These are phyloP conservation scores for Sanderia malayensis DNA, from an alignment of 30 jellyfish, hydroid and myxozoan species.

Conservation along the genomic window DNA sequence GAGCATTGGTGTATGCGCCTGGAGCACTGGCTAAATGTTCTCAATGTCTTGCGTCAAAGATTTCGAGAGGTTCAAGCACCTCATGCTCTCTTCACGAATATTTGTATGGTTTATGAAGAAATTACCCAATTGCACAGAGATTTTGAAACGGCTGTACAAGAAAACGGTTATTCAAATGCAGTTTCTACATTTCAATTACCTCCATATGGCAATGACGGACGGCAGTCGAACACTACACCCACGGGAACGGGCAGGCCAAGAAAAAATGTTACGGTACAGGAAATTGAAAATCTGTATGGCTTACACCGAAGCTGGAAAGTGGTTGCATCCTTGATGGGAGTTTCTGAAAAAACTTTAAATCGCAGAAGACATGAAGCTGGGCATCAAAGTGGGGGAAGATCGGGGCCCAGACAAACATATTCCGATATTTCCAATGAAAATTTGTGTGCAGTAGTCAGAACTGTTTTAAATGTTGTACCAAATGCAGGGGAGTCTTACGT, in stretches of 20 bases:
- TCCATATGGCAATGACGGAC: not conserved
- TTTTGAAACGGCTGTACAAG: not conserved
- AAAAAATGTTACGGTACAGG: conserved; percentile 7
- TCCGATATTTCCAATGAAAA: conserved; percentile 16
- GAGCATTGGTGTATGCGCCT: conserved; percentile 8
- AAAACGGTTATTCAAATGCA: not conserved
- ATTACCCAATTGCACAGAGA: not conserved
- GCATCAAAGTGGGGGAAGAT: not conserved
- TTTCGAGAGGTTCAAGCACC: not conserved
- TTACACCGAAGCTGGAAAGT: conserved; percentile 12
- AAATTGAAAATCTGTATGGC: conserved; percentile 7
- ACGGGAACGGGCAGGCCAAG: not conserved
- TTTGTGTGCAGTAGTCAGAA: conserved; percentile 4
- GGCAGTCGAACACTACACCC: not conserved
- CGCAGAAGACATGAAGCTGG: conserved; percentile 39
- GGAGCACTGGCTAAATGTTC: not conserved
- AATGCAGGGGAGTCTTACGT: conserved; percentile 42
- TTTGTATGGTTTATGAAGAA: not conserved
- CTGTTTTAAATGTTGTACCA: conserved; percentile 12
- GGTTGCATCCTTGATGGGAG: conserved; percentile 27
- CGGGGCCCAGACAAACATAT: conserved; percentile 20
- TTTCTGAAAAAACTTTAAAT: conserved; percentile 19
- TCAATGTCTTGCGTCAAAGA: not conserved
- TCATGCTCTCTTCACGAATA: not conserved
- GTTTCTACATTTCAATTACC: not conserved